Base-by-base conservation (phyloP, 2,888 invertebrate genomes). In the Agonopterix alstromeriana region DNA sequence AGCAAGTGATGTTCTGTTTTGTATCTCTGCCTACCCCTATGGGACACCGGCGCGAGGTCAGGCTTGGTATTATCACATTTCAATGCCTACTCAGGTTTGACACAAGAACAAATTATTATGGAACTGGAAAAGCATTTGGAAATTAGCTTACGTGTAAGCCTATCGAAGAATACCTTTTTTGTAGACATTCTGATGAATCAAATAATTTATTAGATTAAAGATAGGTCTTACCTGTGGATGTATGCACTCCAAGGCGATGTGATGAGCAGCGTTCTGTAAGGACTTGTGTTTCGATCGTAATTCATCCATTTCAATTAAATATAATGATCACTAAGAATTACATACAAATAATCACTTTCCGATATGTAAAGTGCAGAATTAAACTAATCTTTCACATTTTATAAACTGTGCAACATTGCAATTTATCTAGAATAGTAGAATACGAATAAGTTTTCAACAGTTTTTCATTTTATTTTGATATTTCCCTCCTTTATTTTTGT, bases 161-260 rank as follows among this genome's bases (percentile, higher is more conserved):
- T 27, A 27, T 5, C 27, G 3, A 27, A 7, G 27, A 27, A 27
- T 38, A 38, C 3, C 10, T 3, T 38, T n/a, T 10, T 2, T 38
- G 10, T 38, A 38, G n/a, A 38, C 3, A 38, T 38, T 27, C 27
- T 7, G 27, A 38, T 38, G 38, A 10, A 38, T 38, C 38, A 10
- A 10, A 12, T 11, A 8, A 10, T 12, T 10, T 9, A 41, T 11
- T 11, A n/a, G 8, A 11, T 41, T 11, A 10, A 42, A 8, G 11
- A 10, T 11, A 12, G 10, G 8, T 10, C 11, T 47, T 72, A 86
- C 86, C 83, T 86, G 85, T 51, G 85, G 78, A 63, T 85, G 75
- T 43, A 86, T 81, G 56, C 82, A 86, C 50, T 87, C 87, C 52
- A 87, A 55, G 14, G 82, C 84, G 45, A 85, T 86, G 54, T 87